Evolutionary conservation across 2,888 invertebrate genomes (phyloP), one percentile per base, ranked within the genome.

Genomic region (Caenorhabditis japonica): DNA sequence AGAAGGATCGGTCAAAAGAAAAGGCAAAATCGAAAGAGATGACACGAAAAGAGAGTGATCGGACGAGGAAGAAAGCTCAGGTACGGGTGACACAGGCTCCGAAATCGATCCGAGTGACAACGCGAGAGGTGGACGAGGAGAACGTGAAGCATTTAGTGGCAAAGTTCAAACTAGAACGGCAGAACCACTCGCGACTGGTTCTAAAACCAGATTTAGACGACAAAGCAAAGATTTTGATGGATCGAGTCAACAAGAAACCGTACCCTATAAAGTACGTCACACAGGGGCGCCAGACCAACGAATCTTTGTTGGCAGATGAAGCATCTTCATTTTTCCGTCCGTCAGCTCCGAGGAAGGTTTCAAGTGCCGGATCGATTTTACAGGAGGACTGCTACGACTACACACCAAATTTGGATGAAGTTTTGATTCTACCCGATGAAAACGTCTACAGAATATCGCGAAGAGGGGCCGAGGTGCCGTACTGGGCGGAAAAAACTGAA

Each of bases 161-260:
- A 5, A 52, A 52, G 38, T 7, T 61, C 15, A 23, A 36, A 15
- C 27, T 21, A 19, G 36, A 51, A 5, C 33, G 43, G 23, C 12
- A 30, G 15, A 27, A 25, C 3, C 52, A 43, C 7, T 30, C 30
- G 30, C 30, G 30, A 4, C 43, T 23, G n/a, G 19, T 23, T 1
- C 36, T 41, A 25, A 10, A 10, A 15, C 7, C 23, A 4, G 41
- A 49, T 2, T 12, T 61, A 4, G 52, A 52, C 21, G 52, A 34
- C 17, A 61, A 61, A 23, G 44, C 52, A 5, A 43, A 44, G 7
- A 33, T 61, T 7, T 25, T 61, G 10, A 52, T 61, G 61, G 61
- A 61, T 43, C 43, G 61, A 15, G 36, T 52, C 25, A 17, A 23
- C 44, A 52, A 53, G 43, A 61, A 61, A 38, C 61, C 61, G 52